Base-by-base conservation (phyloP, 2,797 vertebrate genomes). In the Ctenopoma multispine region DNA sequence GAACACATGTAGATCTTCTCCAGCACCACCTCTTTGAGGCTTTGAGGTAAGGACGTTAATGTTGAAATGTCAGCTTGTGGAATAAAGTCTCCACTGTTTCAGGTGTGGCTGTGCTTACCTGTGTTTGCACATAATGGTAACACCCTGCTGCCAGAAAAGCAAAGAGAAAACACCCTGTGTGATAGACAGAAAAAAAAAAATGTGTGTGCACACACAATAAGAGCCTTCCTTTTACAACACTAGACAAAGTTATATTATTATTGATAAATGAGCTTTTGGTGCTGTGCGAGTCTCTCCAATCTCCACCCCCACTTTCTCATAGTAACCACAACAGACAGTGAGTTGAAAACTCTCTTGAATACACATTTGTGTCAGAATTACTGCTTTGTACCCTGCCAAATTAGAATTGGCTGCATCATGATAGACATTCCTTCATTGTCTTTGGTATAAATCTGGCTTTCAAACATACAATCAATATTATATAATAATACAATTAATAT, bases 71-170 rank as follows among this genome's bases (percentile, higher is more conserved):
- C 40, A 41, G 13, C 40, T 41, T 41, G 11, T 41, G 40, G 40
- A 41, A 15, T 41, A 41, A 41, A 15, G 40, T 40, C 13, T 41
- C 11, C 40, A 41, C 23, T 66, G 24, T 8, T 31, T 14, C 27
- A 81, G 87, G 88, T 12, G 79, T 11, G 70, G 76, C 72, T 72
- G 40, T 20, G 27, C 38, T 85, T 21, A 62, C 59, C 43, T 60
- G 17, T 90, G 90, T 92, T 91, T 92, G 76, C 90, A 60, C 68
- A 88, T 44, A 66, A n/a, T 47, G 46, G 79, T 70, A 81, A 87
- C 90, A 85, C 84, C 84, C 85, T 77, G 57, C 56, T 53, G 15
- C 51, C 79, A 75, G 61, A 57, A 84, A 63, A 84, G 56, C 54
- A 81, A 69, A 64, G 67, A 79, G 46, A 3, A 17, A 61, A 90